Conservation (phyloP, 2,888 invertebrate species). For the Drosophila ochracea region DNA sequence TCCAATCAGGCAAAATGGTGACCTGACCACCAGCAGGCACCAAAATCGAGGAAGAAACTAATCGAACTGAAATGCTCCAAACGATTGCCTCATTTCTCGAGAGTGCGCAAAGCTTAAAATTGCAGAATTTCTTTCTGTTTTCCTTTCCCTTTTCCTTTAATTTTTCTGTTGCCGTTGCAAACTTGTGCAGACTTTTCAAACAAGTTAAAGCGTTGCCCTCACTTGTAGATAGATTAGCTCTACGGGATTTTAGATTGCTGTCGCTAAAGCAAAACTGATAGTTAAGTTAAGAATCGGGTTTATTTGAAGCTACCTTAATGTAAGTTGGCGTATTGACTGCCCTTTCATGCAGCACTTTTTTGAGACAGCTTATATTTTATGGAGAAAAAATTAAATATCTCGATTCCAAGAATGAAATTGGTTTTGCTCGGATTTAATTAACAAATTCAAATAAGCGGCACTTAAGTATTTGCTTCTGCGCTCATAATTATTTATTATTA, state of each 20-base stretch:
- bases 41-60: conserved; percentile 62
- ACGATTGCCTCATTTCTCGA: conserved; percentile 74
- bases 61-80: conserved; percentile 69
- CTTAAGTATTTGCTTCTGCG: no score
- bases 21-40: conserved; percentile 40
- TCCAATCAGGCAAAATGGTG: conserved; percentile 48
- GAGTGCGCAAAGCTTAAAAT: conserved; percentile 66
- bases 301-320: neutral
- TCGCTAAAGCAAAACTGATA: conserved; percentile 6
- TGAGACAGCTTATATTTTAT: neutral
- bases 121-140: conserved; percentile 48
- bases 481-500: neutral
- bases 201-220: conserved; percentile 44
- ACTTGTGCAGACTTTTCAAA: conserved; percentile 44
- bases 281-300: neutral
- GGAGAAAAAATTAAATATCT: neutral
- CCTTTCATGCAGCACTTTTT: neutral
- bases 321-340: neutral
- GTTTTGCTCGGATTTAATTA: neutral
- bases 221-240: conserved; percentile 50
- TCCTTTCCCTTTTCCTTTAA: neutral
- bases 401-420: neutral
- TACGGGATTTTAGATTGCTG: conserved; percentile 1
- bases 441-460: neutral
- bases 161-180: conserved; percentile 24